phyloP scores from a whole-genome alignment of 1,140 invertebrate genomes.

The Elymnias hypermnestra region DNA sequence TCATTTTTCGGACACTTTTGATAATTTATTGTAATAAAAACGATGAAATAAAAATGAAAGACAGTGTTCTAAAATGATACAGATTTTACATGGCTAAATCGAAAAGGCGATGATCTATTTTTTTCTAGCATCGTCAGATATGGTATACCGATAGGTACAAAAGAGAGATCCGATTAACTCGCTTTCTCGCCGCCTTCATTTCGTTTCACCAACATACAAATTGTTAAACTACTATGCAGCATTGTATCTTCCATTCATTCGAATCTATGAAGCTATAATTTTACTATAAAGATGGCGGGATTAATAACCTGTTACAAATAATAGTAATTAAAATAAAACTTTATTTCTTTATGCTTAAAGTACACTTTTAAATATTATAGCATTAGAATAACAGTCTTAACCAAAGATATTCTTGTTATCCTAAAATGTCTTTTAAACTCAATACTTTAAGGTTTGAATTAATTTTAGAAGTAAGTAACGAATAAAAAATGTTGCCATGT shows the following conservation, averaged over 20 bases:
- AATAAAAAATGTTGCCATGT: no score
- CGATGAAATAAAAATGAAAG: slow-evolving; percentile 9
- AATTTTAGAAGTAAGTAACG: no score
- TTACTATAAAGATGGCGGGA: background rate
- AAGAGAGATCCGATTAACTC: slow-evolving; percentile 24
- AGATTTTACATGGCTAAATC: slow-evolving; percentile 9
- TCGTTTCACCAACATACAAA: slow-evolving; percentile 3
- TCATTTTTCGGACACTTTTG: no score
- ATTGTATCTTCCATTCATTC: slow-evolving; percentile 22
- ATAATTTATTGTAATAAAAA: no score
- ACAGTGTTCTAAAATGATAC: slow-evolving; percentile 3
- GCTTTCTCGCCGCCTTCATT: slow-evolving; percentile 12
- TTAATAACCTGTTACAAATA: no score
- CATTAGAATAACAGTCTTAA: no score
- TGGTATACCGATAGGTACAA: slow-evolving; percentile 6
- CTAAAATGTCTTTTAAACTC: no score
- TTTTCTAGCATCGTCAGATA: slow-evolving; percentile 12
- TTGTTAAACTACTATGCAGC: slow-evolving; percentile 16
- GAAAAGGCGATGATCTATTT: slow-evolving; percentile 22
- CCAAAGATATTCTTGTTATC: no score
- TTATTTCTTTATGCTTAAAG: no score
- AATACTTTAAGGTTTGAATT: no score
- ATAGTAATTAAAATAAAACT: no score
- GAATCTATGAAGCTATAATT: background rate
- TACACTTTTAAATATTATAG: no score